Conservation (phyloP, 1,140 invertebrate species). For the Steinernema feltiae region DNA sequence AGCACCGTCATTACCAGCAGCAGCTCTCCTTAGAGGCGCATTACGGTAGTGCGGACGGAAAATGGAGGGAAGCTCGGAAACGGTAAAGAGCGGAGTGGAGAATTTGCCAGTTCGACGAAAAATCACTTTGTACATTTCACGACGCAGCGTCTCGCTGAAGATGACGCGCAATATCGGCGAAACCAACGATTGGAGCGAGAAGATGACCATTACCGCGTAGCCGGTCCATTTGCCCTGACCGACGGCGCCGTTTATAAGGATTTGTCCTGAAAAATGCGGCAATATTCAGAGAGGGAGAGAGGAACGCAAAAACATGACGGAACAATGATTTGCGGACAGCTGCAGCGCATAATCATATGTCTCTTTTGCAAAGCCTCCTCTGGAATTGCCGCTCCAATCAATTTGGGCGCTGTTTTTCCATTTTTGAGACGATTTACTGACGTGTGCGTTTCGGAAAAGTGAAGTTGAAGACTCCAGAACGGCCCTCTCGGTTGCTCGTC, state of each 20-base stretch:
- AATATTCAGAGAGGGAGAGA: not conserved
- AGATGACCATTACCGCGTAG: not conserved
- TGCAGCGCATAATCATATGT: too few relatives aligned
- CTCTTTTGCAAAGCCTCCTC: too few relatives aligned
- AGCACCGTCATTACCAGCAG: too few relatives aligned
- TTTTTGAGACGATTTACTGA: too few relatives aligned
- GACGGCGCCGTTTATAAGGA: not conserved
- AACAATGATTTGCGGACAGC: too few relatives aligned
- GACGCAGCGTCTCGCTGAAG: not conserved
- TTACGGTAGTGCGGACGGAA: not conserved
- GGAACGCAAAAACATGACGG: too few relatives aligned
- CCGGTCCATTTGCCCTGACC: not conserved
- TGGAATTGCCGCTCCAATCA: too few relatives aligned
- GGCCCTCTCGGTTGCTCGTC: too few relatives aligned
- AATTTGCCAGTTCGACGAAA: not conserved
- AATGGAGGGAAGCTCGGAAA: not conserved
- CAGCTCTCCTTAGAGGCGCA: too few relatives aligned
- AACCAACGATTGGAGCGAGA: not conserved
- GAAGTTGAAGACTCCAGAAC: too few relatives aligned
- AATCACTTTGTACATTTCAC: not conserved
- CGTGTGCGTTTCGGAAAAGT: too few relatives aligned
- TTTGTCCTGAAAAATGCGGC: not conserved
- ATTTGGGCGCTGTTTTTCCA: too few relatives aligned
- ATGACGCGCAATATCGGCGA: not conserved
- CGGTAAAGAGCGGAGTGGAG: not conserved